Base-by-base conservation (phyloP, 2,888 invertebrate species). In the Lobophora halterata region DNA sequence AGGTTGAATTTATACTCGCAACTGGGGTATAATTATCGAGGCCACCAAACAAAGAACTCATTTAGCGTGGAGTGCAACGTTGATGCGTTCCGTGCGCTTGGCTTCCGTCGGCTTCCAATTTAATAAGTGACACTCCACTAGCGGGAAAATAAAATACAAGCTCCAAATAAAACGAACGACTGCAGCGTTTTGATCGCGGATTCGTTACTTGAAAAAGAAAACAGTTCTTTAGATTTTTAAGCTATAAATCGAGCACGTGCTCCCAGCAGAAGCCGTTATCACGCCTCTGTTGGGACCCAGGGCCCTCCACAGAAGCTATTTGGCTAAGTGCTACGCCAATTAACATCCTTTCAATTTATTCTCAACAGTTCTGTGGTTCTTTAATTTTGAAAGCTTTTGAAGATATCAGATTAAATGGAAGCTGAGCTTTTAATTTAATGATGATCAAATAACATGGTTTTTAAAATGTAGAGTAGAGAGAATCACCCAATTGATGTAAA, bases 171-270 rank as follows among this genome's bases (percentile, higher is more conserved):
- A 20, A 17, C 28, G n/a, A 28, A 27, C 28, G 20, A 18, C 18
- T 17, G 17, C 26, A 2, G 25, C 10, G 8, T 40, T 40, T 7
- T 20, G 21, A 25, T 10, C 8, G n/a, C 20, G 19, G 13, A 12
- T 17, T 23, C 10, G 12, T 26, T 31, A 37, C 18, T 37, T 18
- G 7, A 12, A 19, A 32, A 24, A 29, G 33, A 47, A 36, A 42
- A 49, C 53, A 50, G 49, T 53, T 43, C 39, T 50, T 56, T 8
- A 48, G 36, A 56, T 61, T 61, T 69, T 68, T 58, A 53, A 63
- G 65, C 60, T 52, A 60, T 71, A 71, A 75, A 73, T 69, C 60
- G 57, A 49, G 68, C 53, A 74, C 70, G 69, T 72, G 68, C 56
- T 56, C 43, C 44, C 31, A 40, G 34, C 45, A 27, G 21, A 40